Evolutionary conservation across 2,113 vertebrate genomes (phyloP).

Genomic region (Rattus rattus): DNA sequence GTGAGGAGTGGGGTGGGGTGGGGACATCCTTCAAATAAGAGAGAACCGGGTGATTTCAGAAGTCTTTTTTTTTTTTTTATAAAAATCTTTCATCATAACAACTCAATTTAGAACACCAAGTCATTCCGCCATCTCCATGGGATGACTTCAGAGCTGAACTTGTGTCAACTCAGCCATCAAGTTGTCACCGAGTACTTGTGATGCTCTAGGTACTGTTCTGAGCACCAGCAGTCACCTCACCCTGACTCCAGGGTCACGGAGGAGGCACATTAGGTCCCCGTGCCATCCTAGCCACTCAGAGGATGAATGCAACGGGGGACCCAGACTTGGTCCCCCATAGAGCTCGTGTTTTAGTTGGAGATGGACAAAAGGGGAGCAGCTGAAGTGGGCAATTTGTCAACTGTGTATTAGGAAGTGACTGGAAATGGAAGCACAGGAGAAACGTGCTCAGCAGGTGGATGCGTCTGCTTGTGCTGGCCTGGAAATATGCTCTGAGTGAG

Average conservation of each 20-base stretch:
- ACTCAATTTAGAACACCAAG: background rate
- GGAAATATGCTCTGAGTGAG: background rate
- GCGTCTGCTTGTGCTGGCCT: background rate
- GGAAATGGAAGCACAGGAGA: accelerated
- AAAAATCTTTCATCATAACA: background rate
- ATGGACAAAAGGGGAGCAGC: background rate
- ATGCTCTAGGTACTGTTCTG: background rate
- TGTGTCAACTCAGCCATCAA: conserved; percentile 11
- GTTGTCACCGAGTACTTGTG: background rate
- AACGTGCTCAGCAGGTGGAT: background rate
- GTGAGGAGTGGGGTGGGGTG: background rate
- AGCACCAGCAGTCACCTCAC: background rate
- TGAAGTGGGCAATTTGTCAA: accelerated
- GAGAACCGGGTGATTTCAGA: background rate
- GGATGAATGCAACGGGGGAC: background rate
- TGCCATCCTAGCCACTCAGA: background rate
- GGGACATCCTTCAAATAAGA: background rate
- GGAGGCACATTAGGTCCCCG: background rate
- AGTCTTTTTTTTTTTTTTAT: background rate
- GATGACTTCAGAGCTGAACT: background rate
- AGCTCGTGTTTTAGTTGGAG: background rate
- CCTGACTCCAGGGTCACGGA: background rate
- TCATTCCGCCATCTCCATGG: background rate
- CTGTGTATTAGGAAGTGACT: accelerated
- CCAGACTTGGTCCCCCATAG: background rate